Base-by-base conservation (phyloP, 2,797 vertebrate species). In the Prionace glauca region DNA sequence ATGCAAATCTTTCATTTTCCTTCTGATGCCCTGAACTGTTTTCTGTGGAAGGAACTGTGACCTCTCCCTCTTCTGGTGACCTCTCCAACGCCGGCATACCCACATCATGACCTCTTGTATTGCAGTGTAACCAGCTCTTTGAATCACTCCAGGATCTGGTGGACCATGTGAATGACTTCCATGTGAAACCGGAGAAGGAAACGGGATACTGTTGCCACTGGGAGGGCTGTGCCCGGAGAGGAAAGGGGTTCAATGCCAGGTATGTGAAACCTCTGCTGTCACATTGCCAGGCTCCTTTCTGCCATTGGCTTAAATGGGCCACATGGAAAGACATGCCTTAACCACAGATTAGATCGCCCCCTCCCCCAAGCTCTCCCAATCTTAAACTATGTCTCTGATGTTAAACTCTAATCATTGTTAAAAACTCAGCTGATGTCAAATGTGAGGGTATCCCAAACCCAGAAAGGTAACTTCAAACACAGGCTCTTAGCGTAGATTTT, bases 141-240 rank as follows among this genome's bases (percentile, higher is more conserved):
- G 98, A 99, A 96, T 98, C 98, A 95, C 97, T 99, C 96, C 99
- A 99, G 98, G 99, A 99, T 97, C 97, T 99, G 95, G 99, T 99
- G 96, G 99, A 99, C 96, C 99, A 99, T 0, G 99, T 99, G 96
- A 99, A 99, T 0, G 99, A 99, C 97, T 99, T 98, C 96, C 99
- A 99, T 0, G 99, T 99, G 95, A 99, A 99, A 96, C 99, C 99
- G 0, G 99, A 99, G 97, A 99, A 99, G 97, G 98, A 99, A 2
- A 98, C 98, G 0, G 99, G 99, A 96, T 99, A 99, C 97, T 99
- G 99, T 97, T 99, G 99, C 97, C 99, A 99, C 97, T 99, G 99
- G 99, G 99, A 99, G 96, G 99, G 99, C 96, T 99, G 99, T 0
- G 98, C 99, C 65, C 99, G 99, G 96, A 99, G 98, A 0, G 99